Base-by-base conservation (phyloP, 1,140 invertebrate genomes). In the Meloidogyne hapla region DNA sequence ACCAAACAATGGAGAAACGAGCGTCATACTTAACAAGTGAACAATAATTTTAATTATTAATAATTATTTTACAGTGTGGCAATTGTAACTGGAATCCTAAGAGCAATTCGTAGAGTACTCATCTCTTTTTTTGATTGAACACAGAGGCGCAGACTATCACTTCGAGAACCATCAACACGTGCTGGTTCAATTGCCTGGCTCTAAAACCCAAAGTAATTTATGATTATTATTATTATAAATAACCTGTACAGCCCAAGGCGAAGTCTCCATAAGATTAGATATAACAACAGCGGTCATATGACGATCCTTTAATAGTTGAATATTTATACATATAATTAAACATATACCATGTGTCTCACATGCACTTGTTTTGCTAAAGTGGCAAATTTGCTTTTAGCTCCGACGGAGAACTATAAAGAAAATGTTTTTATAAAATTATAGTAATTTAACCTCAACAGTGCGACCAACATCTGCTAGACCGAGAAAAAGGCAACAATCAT, bases 1-100 rank as follows among this genome's bases (percentile, higher is more conserved):
- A 5, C 84, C 84, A 75, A 86, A 87, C 25, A 86, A 69, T 21
- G 84, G 84, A 13, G 84, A 76, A 9, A 80, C 84, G 28, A 84
- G 67, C 66, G 85, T 78, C 38, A 81, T 25, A 12, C 74, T 64
- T 13, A 23, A 80, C 12, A 12, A 5, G 1, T n/a, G n/a, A n/a
- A 5, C n/a, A 4, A n/a, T 56, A n/a, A 15, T 56, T n/a, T 6
- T n/a, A 56, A 56, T n/a, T n/a, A 10, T 42, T 77, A 67, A 25
- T 38, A 12, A 63, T 63, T 9, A 23, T 15, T 64, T 26, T 38
- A 62, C 72, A 85, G 61, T 13, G 85, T 84, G 1, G 80, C 83
- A 9, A 85, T 79, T 13, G 85, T 85, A n/a, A 84, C 82, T 6
- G 84, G 84, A 25, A 85, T 76, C 21, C 80, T 23, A 10, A 85